Evolutionary conservation across 1,140 invertebrate genomes (phyloP).

Genomic region (Anagrus nilaparvatae): DNA sequence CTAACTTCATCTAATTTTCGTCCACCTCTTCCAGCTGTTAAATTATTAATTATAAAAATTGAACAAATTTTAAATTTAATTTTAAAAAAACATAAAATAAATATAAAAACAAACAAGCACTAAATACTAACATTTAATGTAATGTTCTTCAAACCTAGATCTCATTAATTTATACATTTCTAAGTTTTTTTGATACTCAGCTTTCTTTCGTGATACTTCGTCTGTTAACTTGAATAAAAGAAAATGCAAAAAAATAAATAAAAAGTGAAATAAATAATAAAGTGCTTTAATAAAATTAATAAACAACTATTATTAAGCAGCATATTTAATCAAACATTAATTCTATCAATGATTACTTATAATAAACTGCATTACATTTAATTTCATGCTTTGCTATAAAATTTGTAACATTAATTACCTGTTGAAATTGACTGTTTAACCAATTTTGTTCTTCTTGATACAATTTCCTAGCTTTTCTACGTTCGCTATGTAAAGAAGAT

Average conservation of each 20-base stretch:
- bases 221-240: constrained; percentile 60
- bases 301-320: constrained; percentile 8
- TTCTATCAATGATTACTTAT: constrained; percentile 2
- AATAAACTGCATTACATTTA: neutral
- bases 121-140: constrained; percentile 65
- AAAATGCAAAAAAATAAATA: no score
- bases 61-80: constrained; percentile 1
- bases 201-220: constrained; percentile 67
- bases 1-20: constrained; percentile 78
- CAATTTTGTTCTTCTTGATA: constrained; percentile 81
- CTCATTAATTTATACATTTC: constrained; percentile 74
- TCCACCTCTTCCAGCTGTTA: constrained; percentile 60
- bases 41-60: constrained; percentile 22
- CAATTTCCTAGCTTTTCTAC: constrained; percentile 69
- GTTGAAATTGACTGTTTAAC: constrained; percentile 73
- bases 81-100: neutral
- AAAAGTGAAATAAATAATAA: no score
- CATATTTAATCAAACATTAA: neutral
- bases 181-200: constrained; percentile 74
- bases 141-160: constrained; percentile 74
- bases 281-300: constrained; percentile 10
- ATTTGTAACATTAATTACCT: constrained; percentile 48
- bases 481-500: constrained; percentile 69
- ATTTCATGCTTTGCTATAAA: neutral
- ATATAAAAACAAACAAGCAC: neutral